Evolutionary conservation across 1,140 invertebrate genomes (phyloP), one percentile per base, ranked within the genome.

Genomic region (Euglossa dilemma): DNA sequence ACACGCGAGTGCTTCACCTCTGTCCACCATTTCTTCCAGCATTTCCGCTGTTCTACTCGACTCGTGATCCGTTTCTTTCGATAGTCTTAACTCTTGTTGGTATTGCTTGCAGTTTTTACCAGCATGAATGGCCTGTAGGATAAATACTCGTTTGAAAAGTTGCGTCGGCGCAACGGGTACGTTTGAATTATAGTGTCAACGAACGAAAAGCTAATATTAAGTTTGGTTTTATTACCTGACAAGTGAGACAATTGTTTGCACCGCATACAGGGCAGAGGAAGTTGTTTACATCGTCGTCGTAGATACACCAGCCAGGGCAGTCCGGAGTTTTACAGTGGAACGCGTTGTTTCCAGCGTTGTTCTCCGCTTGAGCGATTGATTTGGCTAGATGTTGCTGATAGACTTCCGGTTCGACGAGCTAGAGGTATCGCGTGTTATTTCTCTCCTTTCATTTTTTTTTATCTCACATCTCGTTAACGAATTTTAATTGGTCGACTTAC

Each of bases 311-410:
- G 23, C 98, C 98, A 57, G 94, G 95, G 92, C 98, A 99, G 93
- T 99, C 97, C 0, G 96, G 96, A 0, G 98, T 98, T 93, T 98
- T 98, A 93, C 98, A 99, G 90, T 99, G 98, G 93, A 98, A 98
- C 25, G 98, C 96, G 91, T 98, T 98, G 47, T 95, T 95, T 28
- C 94, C 94, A 50, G 97, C 97, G 87, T 96, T 96, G 91, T 96
- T 97, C 93, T 98, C 98, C 9, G 98, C 98, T 80, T 97, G 95
- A 43, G 96, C 95, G 43, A 99, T 95, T n/a, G 97, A 97, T 89
- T 97, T 96, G 36, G 97, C 96, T n/a, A 98, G 94, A 94, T 97
- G 96, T 76, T 96, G 95, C 88, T 98, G 97, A 93, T 97, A 98
- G 47, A 97, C 93, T 79, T 96, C 95, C 23, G 95, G 91, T 28